Evolutionary conservation across 2,888 invertebrate genomes (phyloP).

Genomic region (Calameuta idolon): DNA sequence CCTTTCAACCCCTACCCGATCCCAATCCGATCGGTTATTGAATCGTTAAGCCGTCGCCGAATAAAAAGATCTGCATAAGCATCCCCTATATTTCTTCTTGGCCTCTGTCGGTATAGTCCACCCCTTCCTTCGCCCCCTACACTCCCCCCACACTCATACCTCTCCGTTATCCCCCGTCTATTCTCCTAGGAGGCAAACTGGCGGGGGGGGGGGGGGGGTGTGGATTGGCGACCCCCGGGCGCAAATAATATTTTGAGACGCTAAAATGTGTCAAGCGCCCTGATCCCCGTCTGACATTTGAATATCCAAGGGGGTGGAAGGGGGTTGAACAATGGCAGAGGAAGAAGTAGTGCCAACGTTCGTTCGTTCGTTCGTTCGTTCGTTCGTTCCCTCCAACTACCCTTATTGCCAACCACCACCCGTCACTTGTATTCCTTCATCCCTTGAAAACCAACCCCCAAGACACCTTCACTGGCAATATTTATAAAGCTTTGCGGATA

Average conservation of each 20-base stretch:
- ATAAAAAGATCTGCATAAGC: conserved; percentile 59
- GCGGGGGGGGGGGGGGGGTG: background rate
- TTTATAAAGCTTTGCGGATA: conserved; percentile 52
- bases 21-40: conserved; percentile 62
- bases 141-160: background rate
- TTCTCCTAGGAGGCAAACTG: background rate
- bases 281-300: conserved; percentile 66
- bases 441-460: background rate
- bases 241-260: conserved; percentile 66
- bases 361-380: background rate
- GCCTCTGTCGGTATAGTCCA: background rate
- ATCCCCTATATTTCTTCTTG: conserved; percentile 30
- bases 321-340: conserved; percentile 22
- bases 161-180: background rate
- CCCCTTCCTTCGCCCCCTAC: conserved; percentile 13
- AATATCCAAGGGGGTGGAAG: conserved; percentile 50
- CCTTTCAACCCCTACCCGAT: conserved; percentile 14
- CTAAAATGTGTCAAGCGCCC: conserved; percentile 65
- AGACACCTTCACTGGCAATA: conserved; percentile 35
- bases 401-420: conserved; percentile 6
- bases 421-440: background rate
- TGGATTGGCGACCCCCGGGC: conserved; percentile 26
- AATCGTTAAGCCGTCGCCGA: conserved; percentile 63
- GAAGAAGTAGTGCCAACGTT: conserved; percentile 10
- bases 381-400: conserved; percentile 1